A percentile compares a stretch with the other conserved stretches of the same genome.
Conservation (phyloP, 2,888 invertebrate species). For the Drosophila subquinaria region DNA sequence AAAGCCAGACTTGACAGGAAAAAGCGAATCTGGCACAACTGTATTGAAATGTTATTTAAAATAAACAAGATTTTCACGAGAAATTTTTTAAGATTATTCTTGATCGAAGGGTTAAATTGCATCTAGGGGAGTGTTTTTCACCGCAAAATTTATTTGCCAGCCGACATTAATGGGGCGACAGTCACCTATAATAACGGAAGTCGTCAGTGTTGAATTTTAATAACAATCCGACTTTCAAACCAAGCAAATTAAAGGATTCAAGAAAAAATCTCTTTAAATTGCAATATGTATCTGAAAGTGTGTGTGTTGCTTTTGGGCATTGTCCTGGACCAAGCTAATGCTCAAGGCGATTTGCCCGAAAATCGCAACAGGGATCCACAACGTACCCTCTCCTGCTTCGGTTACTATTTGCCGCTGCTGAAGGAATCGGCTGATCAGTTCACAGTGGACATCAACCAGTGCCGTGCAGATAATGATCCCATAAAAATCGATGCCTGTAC, state of each 20-base stretch:
- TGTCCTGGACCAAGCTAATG: background rate
- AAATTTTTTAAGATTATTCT: background rate
- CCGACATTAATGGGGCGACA: background rate
- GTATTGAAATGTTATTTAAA: background rate
- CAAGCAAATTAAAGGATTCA: background rate
- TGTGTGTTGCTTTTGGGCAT: background rate
- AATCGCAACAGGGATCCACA: too few species aligned
- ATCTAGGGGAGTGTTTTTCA: too few species aligned
- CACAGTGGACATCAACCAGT: too few species aligned
- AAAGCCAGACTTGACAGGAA: too few species aligned
- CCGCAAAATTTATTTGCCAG: background rate
- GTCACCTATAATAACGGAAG: background rate
- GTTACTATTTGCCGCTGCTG: background rate
- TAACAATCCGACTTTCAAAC: background rate
- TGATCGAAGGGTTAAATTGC: too few species aligned
- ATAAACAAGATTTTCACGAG: background rate
- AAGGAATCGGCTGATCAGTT: background rate
- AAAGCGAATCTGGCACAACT: too few species aligned
- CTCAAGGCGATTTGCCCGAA: background rate
- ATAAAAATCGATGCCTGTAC: too few species aligned
- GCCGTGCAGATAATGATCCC: too few species aligned
- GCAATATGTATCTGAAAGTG: background rate
- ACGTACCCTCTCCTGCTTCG: background rate
- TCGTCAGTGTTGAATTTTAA: background rate
- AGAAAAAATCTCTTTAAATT: background rate